Evolutionary conservation across 2,888 invertebrate species (phyloP).

Genomic region (Lasioglossum figueresi): DNA sequence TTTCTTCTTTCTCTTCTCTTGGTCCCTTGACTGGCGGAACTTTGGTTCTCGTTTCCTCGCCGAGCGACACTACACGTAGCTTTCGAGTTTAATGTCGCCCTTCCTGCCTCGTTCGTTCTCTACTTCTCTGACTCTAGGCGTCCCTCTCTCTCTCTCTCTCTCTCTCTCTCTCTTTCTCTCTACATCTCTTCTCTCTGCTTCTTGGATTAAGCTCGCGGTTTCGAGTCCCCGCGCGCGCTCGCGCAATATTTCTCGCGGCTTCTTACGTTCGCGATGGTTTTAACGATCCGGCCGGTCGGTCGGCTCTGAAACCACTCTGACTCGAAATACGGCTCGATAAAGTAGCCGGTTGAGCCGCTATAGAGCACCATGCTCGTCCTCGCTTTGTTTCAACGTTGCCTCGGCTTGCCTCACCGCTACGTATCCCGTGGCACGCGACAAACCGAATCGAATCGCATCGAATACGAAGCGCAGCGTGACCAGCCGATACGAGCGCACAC

Average conservation of each 20-base stretch:
- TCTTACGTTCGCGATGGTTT: conserved; percentile 6
- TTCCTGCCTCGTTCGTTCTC: conserved; percentile 17
- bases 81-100: conserved; percentile 31
- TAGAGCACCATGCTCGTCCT: neutral
- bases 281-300: conserved; percentile 19
- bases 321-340: conserved; percentile 2
- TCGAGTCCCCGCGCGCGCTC: conserved; percentile 19
- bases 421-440: neutral
- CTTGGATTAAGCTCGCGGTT: conserved; percentile 28
- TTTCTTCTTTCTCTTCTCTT: conserved; percentile 27
- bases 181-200: neutral
- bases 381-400: neutral
- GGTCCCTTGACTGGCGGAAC: conserved; percentile 15
- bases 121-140: neutral
- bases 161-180: too few relatives aligned
- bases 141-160: neutral
- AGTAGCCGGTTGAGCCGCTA: neutral
- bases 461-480: neutral
- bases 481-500: neutral
- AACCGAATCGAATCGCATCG: neutral
- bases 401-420: neutral
- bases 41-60: conserved; percentile 15
- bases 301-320: neutral
- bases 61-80: conserved; percentile 38
- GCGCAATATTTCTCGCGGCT: conserved; percentile 8